Base-by-base conservation (phyloP, 2,113 vertebrate genomes). In the Oncorhynchus keta region DNA sequence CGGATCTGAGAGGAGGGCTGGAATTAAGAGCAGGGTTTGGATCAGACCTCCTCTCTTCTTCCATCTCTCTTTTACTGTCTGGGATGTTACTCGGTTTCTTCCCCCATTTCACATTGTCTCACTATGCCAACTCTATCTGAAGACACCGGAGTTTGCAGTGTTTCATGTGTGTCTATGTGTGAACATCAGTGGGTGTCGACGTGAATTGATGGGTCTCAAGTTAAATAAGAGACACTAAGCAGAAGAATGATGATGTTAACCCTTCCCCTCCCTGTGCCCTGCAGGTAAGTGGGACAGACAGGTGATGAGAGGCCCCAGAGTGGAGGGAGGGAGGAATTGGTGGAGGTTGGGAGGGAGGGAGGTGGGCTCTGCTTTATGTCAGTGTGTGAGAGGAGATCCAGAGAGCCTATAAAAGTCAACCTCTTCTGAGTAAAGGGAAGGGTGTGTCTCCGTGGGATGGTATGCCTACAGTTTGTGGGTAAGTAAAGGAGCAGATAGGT, bases 1-100 rank as follows among this genome's bases (percentile, higher is more conserved):
- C 74, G 84, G 81, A 84, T 78, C 55, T 78, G 59, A 83, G 76
- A 78, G 84, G 80, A 71, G 70, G 70, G 82, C 39, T 26, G 49
- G 49, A 30, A 8, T 4, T 9, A 74, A 79, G 76, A 75, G 65
- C 76, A 86, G 30, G 26, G 39, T 61, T 74, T 45, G 66, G 69
- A 72, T 76, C 79, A 74, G 72, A 49, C 61, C 45, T 76, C 68
- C n/a, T 0, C 62, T 64, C 59, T 51, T 28, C 20, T 55, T 0
- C 59, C 5, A 16, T 4, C 62, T 18, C 8, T 49, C 20, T 77
- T 13, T 73, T 70, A 30, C 24, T 24, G 18, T 20, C 59, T 61
- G n/a, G 32, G 35, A 35, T 35, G 35, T 35, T 35, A 35, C 35
- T 35, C 6, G 35, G 35, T 35, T 35, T 35, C 35, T 35, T 61